Evolutionary conservation across 1,140 invertebrate genomes (phyloP), one percentile per base, ranked within the genome.

Genomic region (Bilobella aurantiaca): DNA sequence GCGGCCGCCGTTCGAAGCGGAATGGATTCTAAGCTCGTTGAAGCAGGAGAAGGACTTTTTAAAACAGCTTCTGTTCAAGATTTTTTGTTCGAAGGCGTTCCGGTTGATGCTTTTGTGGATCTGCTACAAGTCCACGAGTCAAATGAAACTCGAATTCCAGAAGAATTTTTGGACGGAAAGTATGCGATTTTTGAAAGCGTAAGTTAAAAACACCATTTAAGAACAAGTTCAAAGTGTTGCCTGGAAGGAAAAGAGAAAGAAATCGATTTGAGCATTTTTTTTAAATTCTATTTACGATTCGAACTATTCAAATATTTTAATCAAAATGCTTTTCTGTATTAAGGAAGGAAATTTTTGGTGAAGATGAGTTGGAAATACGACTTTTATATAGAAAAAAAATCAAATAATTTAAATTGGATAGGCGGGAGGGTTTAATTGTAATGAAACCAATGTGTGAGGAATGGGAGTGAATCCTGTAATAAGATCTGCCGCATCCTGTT

Each of bases 1-100:
- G 31, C 12, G 28, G 31, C 8, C 14, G 14, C 49, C 49, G 23
- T 53, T 59, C 28, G 8, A 16, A 23, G 5, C 8, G 8, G 3
- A 34, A 59, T 59, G 28, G 25, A 62, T 27, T 30, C 14, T 3
- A 62, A 62, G 25, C 27, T 63, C 2, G 14, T 14, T 3, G 47
- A 63, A 28, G 37, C 37, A 18, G 61, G 61, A 29, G 61, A 63
- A 25, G 30, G 3, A 27, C 42, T 63, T 3, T 47, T 49, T 18
- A 47, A 29, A 28, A 49, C 42, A 63, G 34, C 61, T 2, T n/a
- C 34, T 16, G 47, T 63, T 18, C 34, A 28, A 28, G 61, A 63
- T 21, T 49, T 63, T 14, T 23, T 63, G 46, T 63, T 63, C 49
- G 61, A 63, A 21, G 61, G 61, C 2, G 27, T 63, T 12, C 23